Percentiles rank a stretch among this genome's conserved stretches.
phyloP scores from a whole-genome alignment of 2,113 vertebrate species.

The Brienomyrus longianalis region DNA sequence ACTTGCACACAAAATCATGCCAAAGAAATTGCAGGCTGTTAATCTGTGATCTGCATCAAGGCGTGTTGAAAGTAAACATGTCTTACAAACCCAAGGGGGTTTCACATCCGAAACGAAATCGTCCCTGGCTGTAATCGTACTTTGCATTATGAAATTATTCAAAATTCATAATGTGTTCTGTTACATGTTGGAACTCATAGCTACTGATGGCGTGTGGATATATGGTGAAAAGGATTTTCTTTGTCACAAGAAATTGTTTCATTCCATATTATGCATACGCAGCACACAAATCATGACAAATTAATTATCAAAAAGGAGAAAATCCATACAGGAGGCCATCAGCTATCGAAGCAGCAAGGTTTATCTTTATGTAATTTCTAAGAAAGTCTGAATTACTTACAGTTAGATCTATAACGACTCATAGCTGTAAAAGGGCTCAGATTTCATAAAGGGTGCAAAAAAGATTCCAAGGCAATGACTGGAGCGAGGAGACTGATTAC shows the following conservation, averaged over 20 bases:
- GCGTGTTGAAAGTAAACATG: background rate
- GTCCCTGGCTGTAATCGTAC: background rate
- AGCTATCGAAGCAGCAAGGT: background rate
- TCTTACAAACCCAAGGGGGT: background rate
- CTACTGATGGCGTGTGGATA: background rate
- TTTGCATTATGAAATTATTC: background rate
- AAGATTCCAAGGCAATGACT: background rate
- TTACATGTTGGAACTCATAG: background rate
- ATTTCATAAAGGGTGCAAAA: background rate
- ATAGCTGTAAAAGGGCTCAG: background rate
- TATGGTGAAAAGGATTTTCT: background rate
- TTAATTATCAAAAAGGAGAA: background rate
- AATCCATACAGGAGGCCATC: background rate
- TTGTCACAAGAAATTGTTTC: background rate
- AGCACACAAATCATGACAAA: background rate
- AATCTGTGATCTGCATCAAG: background rate
- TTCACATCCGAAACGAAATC: background rate
- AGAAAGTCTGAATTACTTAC: background rate
- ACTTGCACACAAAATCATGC: background rate
- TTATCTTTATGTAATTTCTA: background rate
- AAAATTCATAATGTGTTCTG: background rate
- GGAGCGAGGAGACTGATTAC: background rate
- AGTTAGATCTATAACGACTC: background rate
- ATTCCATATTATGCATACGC: background rate
- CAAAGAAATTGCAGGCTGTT: background rate